Conservation (phyloP, 1,140 invertebrate species). For the Drosophila lacteicornis region DNA sequence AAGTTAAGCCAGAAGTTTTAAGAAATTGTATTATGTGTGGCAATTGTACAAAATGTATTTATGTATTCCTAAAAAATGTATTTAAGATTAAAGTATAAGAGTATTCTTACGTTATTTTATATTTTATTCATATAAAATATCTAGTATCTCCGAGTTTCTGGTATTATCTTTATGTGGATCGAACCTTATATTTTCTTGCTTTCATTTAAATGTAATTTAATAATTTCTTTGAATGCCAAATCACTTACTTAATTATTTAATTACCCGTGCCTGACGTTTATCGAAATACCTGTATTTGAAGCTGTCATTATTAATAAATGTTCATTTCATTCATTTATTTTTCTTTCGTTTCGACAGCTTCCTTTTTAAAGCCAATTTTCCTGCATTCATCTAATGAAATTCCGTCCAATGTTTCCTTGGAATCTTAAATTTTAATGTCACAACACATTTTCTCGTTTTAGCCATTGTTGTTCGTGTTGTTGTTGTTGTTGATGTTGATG, state of each 20-base stretch:
- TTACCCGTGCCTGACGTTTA: neutral
- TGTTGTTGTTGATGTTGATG: slow-evolving; percentile 15
- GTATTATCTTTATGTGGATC: too few relatives aligned
- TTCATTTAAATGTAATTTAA: neutral
- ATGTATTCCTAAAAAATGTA: too few relatives aligned
- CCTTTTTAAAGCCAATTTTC: slow-evolving; percentile 26
- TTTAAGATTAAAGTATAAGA: too few relatives aligned
- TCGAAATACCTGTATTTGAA: neutral
- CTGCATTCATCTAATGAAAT: slow-evolving; percentile 45
- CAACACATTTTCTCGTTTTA: slow-evolving; percentile 47
- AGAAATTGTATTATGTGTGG: too few relatives aligned
- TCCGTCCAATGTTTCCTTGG: slow-evolving; percentile 42
- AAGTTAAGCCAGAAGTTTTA: neutral
- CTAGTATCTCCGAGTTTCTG: too few relatives aligned
- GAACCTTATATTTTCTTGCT: too few relatives aligned
- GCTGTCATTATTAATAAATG: neutral
- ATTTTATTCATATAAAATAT: too few relatives aligned
- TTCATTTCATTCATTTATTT: neutral
- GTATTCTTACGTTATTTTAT: too few relatives aligned
- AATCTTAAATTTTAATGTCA: slow-evolving; percentile 71
- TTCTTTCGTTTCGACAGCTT: slow-evolving; percentile 8
- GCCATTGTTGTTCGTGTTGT: slow-evolving; percentile 14
- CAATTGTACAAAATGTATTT: too few relatives aligned
- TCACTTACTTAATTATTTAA: neutral
- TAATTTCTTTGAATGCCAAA: neutral